Evolutionary conservation across 2,113 vertebrate genomes (phyloP).

Genomic region (Macheiramphus alcinus): DNA sequence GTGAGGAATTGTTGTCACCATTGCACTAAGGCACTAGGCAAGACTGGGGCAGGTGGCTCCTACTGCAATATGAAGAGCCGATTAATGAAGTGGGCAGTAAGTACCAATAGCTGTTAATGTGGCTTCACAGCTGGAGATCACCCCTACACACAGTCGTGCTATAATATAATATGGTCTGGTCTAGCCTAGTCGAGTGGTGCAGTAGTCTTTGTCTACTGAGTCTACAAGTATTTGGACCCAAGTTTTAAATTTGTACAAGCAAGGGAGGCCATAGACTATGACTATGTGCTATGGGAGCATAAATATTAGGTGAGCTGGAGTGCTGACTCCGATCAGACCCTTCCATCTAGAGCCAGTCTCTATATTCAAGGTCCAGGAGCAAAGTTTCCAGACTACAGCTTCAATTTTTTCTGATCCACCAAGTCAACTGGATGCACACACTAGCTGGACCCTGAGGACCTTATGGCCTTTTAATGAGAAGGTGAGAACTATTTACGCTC

Average conservation of each 20-base stretch:
- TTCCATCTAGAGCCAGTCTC: neutral
- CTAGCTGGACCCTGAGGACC: neutral
- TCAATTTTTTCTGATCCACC: neutral
- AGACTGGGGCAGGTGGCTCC: neutral
- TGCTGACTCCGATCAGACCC: neutral
- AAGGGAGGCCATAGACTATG: accelerated
- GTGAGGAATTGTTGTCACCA: neutral
- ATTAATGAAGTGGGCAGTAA: neutral
- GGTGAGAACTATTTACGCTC: neutral
- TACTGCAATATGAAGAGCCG: accelerated
- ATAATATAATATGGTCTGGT: neutral
- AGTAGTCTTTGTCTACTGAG: neutral
- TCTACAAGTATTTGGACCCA: neutral
- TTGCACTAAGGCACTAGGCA: neutral
- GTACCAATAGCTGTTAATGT: neutral
- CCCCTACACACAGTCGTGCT: neutral
- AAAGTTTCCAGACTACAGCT: neutral
- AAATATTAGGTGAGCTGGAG: neutral
- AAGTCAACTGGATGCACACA: neutral
- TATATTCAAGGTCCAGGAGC: neutral
- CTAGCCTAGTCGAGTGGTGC: neutral
- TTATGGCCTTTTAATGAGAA: neutral
- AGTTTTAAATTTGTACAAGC: neutral
- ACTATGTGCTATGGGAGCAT: neutral
- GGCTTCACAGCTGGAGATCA: neutral